Base-by-base conservation (phyloP, 2,888 invertebrate genomes). In the Criorhina ranunculi region DNA sequence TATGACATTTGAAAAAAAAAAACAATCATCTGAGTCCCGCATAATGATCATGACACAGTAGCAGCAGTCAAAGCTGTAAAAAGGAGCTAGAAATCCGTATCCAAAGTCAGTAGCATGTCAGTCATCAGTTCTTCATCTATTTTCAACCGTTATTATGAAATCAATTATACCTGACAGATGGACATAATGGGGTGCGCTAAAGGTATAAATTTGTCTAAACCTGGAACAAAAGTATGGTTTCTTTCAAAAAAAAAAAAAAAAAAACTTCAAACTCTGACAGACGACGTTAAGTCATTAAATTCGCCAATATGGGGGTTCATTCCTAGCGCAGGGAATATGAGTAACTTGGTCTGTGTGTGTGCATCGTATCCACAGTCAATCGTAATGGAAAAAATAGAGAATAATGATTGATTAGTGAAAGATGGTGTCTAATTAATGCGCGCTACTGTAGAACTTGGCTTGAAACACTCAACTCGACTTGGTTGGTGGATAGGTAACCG, bases 331-430 rank as follows among this genome's bases (percentile, higher is more conserved):
- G 17, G 31, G 24, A 73, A 55, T 62, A 37, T 40, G 29, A n/a
- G 49, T 5, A n/a, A n/a, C n/a, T n/a, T n/a, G n/a, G 44, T 24
- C 24, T 24, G 24, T 24, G 24, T 24, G 17, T 7, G 15, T 33
- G n/a, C 6, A 49, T 24, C 12, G 15, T 42, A 62, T 44, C 31
- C 11, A 29, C 33, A 33, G 31, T 9, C 24, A 24, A 24, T 24
- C 24, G 24, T 3, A 46, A 2, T 11, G 46, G 9, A 60, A 40
- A 42, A 51, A 11, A 17, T 19, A 37, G 78, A 78, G 64, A 72
- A 64, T 80, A 64, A 69, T 82, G 81, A 82, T 82, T 82, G 81
- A 82, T 82, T 82, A 70, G 81, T 82, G 77, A 82, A 77, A 82
- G 81, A 82, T 77, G 72, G 59, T 79, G 76, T 76, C 81, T 81